A percentile compares a stretch with the other conserved stretches of the same genome.
Conservation (phyloP, 2,888 invertebrate species). For the Drosophila trichaetosa region DNA sequence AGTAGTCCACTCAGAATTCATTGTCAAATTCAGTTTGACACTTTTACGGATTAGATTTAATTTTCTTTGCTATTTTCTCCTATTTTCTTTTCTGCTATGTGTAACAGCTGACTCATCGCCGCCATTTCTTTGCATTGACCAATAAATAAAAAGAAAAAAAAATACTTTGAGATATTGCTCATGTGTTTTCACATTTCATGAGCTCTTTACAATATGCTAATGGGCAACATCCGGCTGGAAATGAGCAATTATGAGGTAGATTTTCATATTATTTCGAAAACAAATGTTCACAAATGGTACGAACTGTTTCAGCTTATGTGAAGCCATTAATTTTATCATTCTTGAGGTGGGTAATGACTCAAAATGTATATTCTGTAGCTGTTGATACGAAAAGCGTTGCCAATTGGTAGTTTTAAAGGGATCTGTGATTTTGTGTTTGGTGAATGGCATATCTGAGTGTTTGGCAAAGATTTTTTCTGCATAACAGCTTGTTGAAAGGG, state of each 20-base stretch:
- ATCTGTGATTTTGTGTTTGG: neutral
- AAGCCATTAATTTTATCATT: constrained; percentile 25
- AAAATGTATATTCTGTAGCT: neutral
- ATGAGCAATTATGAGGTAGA: constrained; percentile 24
- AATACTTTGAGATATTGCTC: constrained; percentile 20
- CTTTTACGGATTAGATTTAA: constrained; percentile 32
- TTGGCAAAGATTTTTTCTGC: neutral
- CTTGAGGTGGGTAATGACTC: neutral
- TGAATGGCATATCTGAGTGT: neutral
- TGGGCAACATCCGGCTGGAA: constrained; percentile 48
- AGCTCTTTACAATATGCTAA: constrained; percentile 43
- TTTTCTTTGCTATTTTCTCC: constrained; percentile 23
- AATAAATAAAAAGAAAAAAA: constrained; percentile 35
- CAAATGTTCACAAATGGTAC: constrained; percentile 51
- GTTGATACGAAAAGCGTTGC: neutral
- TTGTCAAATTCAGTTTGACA: constrained; percentile 50
- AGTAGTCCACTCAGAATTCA: neutral
- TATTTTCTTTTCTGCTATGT: constrained; percentile 28
- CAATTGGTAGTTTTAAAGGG: neutral
- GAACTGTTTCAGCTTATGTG: constrained; percentile 13
- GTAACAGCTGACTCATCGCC: constrained; percentile 60
- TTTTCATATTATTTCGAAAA: constrained; percentile 27
- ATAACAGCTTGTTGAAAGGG: neutral
- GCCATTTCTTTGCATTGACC: constrained; percentile 19
- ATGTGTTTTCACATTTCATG: constrained; percentile 24